Evolutionary conservation across 2,113 vertebrate species (phyloP).

Genomic region (Notarius quadriscutis): DNA sequence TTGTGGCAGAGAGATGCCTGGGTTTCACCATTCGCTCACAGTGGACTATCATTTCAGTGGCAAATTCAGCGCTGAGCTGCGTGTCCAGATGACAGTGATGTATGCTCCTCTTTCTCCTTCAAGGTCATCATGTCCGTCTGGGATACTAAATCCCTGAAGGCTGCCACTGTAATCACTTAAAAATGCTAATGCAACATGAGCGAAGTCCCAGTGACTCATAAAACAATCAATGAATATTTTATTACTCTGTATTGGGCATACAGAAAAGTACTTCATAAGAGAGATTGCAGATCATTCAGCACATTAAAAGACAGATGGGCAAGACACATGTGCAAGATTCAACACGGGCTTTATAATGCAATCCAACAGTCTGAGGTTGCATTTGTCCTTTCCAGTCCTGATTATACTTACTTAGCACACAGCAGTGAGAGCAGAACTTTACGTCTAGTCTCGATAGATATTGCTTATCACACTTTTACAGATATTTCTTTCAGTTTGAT

Average conservation of each 20-base stretch:
- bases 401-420: not conserved
- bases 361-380: not conserved
- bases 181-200: slow-evolving; percentile 21
- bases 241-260: not conserved
- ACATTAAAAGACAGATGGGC: not conserved
- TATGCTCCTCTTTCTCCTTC: not conserved
- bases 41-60: not conserved
- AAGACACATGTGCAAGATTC: not conserved
- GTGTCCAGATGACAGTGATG: not conserved
- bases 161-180: slow-evolving; percentile 16
- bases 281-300: not conserved
- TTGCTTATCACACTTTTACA: not conserved
- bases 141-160: not conserved
- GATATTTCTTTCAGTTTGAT: not conserved
- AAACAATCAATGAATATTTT: slow-evolving; percentile 35
- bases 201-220: not conserved
- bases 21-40: not conserved
- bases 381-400: not conserved
- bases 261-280: not conserved
- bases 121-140: slow-evolving; percentile 5
- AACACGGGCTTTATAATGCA: not conserved
- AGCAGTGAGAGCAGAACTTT: not conserved
- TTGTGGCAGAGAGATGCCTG: not conserved
- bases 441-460: not conserved
- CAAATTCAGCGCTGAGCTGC: not conserved